A percentile compares a stretch with the other conserved stretches of the same genome.
Evolutionary conservation across 2,113 vertebrate genomes (phyloP).

Genomic region (Pungitius pungitius): DNA sequence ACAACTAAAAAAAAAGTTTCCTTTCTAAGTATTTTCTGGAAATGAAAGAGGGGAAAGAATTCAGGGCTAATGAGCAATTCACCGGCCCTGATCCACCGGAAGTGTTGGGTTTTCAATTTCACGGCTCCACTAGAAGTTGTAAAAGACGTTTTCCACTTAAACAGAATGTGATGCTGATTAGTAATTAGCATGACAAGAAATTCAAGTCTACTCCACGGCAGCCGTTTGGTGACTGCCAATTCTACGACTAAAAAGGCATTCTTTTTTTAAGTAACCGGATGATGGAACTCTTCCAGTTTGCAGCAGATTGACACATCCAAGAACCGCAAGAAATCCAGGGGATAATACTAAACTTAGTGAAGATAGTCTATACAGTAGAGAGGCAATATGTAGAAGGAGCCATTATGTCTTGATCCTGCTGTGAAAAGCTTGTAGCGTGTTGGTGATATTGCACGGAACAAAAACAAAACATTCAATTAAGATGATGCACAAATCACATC

Average conservation of each 20-base stretch:
- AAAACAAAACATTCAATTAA: background rate
- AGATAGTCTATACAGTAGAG: background rate
- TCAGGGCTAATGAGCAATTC: slow-evolving; percentile 63
- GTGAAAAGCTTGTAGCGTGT: slow-evolving; percentile 5
- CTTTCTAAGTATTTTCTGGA: slow-evolving; percentile 14
- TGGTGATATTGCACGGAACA: background rate
- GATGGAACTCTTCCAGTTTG: slow-evolving; percentile 32
- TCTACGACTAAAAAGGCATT: slow-evolving; percentile 34
- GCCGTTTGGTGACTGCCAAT: slow-evolving; percentile 50
- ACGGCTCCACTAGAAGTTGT: slow-evolving; percentile 55
- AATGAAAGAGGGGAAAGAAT: slow-evolving; percentile 20
- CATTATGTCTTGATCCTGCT: background rate
- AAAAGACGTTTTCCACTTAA: slow-evolving; percentile 63
- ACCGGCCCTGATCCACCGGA: slow-evolving; percentile 54
- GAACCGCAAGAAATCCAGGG: slow-evolving; percentile 42
- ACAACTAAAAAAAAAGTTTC: background rate
- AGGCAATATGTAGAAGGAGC: slow-evolving; percentile 10
- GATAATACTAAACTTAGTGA: slow-evolving; percentile 5
- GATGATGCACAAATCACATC: background rate
- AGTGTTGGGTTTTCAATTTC: slow-evolving; percentile 53
- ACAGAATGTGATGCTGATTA: slow-evolving; percentile 73
- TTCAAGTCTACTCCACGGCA: slow-evolving; percentile 49
- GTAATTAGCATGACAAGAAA: slow-evolving; percentile 69
- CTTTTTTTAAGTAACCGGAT: slow-evolving; percentile 29
- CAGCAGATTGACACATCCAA: slow-evolving; percentile 33